These are phyloP conservation scores for Tautogolabrus adspersus DNA, from an alignment of 2,113 vertebrate genomes.

Conservation along the genomic window DNA sequence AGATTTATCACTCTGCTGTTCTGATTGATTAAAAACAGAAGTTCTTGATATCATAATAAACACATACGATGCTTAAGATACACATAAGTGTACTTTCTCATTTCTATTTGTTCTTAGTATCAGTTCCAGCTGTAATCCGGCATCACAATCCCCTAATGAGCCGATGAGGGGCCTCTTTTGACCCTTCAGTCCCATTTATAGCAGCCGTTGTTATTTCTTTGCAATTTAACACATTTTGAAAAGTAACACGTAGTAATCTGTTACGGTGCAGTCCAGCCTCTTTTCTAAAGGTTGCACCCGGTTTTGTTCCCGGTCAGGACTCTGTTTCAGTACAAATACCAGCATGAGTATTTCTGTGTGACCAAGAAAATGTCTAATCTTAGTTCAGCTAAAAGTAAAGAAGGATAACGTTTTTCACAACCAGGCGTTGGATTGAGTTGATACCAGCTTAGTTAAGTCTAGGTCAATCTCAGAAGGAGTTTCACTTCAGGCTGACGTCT, in stretches of 20 bases:
- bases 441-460: too few species aligned
- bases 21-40: neutral
- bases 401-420: too few species aligned
- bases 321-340: too few species aligned
- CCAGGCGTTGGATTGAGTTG: too few species aligned
- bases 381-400: too few species aligned
- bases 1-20: neutral
- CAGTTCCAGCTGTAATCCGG: neutral
- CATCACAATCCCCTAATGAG: neutral
- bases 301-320: too few species aligned
- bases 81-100: neutral
- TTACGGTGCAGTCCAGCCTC: neutral
- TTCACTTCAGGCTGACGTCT: neutral
- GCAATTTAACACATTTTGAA: neutral
- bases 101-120: neutral
- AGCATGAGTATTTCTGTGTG: too few species aligned
- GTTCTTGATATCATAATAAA: neutral
- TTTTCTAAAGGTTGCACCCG: neutral
- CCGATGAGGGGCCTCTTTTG: neutral
- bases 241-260: neutral
- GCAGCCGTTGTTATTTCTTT: too few species aligned
- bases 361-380: too few species aligned
- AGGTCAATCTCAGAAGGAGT: neutral
- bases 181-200: neutral
- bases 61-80: too few species aligned